Percentiles rank a stretch among this genome's conserved stretches.
These are phyloP conservation scores for Stenotaenia linearis DNA, from an alignment of 2,888 invertebrate genomes.

Conservation along the genomic window DNA sequence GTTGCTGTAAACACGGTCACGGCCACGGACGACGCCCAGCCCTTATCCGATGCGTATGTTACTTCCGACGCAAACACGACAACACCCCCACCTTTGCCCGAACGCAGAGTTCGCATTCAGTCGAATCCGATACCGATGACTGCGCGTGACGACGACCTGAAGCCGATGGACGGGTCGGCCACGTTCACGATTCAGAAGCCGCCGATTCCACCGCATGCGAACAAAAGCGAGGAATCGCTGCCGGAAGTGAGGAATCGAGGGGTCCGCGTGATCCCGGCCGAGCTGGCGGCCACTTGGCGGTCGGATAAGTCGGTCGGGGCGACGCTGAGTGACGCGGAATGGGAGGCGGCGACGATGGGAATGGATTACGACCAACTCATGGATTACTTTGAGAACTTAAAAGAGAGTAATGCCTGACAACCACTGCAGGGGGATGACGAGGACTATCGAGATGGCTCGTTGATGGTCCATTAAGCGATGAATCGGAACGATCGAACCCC, in stretches of 20 bases:
- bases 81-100: slow-evolving; percentile 16
- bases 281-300: not conserved
- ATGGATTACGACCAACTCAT: slow-evolving; percentile 98
- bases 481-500: not conserved
- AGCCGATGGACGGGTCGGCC: slow-evolving; percentile 32
- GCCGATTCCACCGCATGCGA: slow-evolving; percentile 38
- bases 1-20: not conserved
- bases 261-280: not conserved
- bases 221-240: not conserved
- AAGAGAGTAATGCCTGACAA: slow-evolving; percentile 63
- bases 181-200: slow-evolving; percentile 34
- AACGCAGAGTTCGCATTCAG: slow-evolving; percentile 36
- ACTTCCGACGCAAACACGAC: not conserved
- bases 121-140: slow-evolving; percentile 37
- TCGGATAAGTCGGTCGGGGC: not conserved
- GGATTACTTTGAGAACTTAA: slow-evolving; percentile 96
- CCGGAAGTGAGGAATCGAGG: not conserved
- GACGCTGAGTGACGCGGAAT: slow-evolving; percentile 36
- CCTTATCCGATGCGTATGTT: not conserved
- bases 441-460: not conserved
- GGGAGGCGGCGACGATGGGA: slow-evolving; percentile 52
- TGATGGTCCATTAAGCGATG: not conserved
- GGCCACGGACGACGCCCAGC: slow-evolving; percentile 8
- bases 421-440: slow-evolving; percentile 24
- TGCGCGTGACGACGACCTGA: slow-evolving; percentile 33